A percentile compares a stretch with the other conserved stretches of the same genome.
Evolutionary conservation across 1,140 invertebrate genomes (phyloP).

Genomic region (Liolophura sinensis): DNA sequence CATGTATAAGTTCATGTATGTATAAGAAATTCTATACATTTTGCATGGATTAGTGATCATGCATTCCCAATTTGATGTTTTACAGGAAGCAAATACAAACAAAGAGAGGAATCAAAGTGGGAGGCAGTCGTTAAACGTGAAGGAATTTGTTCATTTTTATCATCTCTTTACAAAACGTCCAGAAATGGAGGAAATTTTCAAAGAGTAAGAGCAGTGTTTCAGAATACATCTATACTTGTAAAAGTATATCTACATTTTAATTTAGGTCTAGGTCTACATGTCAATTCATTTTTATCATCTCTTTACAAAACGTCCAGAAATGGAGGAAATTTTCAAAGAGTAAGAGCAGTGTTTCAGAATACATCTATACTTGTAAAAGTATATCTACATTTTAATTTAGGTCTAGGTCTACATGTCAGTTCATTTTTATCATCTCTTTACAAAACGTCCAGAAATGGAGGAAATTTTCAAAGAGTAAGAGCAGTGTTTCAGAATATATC

Average conservation of each 20-base stretch:
- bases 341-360: conserved; percentile 35
- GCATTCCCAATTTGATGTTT: conserved; percentile 4
- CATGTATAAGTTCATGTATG: too few relatives aligned
- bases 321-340: conserved; percentile 63
- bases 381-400: not conserved
- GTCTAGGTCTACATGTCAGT: conserved; percentile 26
- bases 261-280: conserved; percentile 2
- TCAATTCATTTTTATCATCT: conserved; percentile 61
- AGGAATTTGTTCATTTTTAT: conserved; percentile 66
- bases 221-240: not conserved
- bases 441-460: conserved; percentile 62
- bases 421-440: conserved; percentile 62
- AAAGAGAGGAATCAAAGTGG: conserved; percentile 50
- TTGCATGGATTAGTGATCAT: not conserved
- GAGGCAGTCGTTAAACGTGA: conserved; percentile 61
- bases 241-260: not conserved
- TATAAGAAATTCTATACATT: not conserved
- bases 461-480: conserved; percentile 62
- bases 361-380: not conserved
- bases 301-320: conserved; percentile 61
- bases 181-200: conserved; percentile 63
- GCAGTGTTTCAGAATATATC: not conserved
- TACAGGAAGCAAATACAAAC: conserved; percentile 62
- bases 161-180: conserved; percentile 60
- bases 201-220: conserved; percentile 52